phyloP scores from a whole-genome alignment of 2,113 vertebrate species.

The Barbus barbus region DNA sequence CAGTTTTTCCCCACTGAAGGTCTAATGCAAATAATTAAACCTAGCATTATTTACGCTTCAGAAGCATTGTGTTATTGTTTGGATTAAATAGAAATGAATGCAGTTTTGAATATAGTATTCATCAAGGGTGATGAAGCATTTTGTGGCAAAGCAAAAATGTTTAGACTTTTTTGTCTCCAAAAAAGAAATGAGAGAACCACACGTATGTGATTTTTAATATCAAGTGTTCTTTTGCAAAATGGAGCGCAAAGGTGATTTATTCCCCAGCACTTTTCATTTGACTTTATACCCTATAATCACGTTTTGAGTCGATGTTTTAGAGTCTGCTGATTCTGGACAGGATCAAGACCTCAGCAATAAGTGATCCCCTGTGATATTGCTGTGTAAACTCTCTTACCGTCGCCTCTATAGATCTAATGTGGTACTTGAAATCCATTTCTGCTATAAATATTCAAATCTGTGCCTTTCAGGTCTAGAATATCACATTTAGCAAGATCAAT shows the following conservation, averaged over 20 bases:
- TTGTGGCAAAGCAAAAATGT: background rate
- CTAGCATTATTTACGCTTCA: conserved; percentile 24
- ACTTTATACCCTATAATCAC: conserved; percentile 19
- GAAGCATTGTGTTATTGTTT: background rate
- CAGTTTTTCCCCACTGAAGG: conserved; percentile 40
- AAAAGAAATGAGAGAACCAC: conserved; percentile 1
- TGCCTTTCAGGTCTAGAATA: conserved; percentile 45
- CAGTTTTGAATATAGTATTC: background rate
- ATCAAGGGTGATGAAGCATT: background rate
- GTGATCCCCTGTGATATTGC: conserved; percentile 47
- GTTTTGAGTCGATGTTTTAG: conserved; percentile 30
- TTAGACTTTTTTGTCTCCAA: conserved; percentile 12
- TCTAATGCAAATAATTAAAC: conserved; percentile 29
- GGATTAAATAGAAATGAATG: background rate
- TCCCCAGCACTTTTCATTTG: conserved; percentile 18
- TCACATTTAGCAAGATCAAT: conserved; percentile 57
- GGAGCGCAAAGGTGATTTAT: conserved; percentile 11
- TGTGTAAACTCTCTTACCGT: conserved; percentile 50
- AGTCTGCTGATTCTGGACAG: conserved; percentile 31
- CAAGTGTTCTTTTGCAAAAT: conserved; percentile 2
- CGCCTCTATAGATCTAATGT: conserved; percentile 52
- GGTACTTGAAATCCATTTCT: conserved; percentile 54
- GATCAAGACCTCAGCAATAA: conserved; percentile 48
- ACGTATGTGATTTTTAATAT: background rate
- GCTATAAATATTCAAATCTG: conserved; percentile 54